Base-by-base conservation (phyloP, 2,888 invertebrate species). In the Drosophila robusta region DNA sequence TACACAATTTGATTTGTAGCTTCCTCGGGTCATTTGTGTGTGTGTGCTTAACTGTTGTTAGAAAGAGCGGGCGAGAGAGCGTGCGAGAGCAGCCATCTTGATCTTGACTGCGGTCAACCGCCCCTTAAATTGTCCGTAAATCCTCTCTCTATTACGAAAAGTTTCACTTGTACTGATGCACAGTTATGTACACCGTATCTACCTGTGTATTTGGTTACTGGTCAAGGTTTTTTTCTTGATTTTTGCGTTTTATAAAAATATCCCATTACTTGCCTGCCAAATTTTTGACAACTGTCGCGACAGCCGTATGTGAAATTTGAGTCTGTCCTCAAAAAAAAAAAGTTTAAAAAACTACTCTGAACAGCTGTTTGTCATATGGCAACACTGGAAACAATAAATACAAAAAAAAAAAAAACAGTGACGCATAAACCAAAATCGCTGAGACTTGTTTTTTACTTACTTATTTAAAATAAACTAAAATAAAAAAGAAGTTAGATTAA, bases 301-400 rank as follows among this genome's bases (percentile, higher is more conserved):
- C 70, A 57, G 66, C 39, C 63, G 46, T 38, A 74, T 75, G 80
- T 82, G 83, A 85, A 83, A 83, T 64, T 72, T 58, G 82, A 83
- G 57, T 66, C 73, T 34, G 45, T 26, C n/a, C n/a, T 56, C 58
- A 70, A 60, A 41, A 44, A 36, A 47, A 14, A 46, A 9, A 42
- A 49, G n/a, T n/a, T n/a, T n/a, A n/a, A 41, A 41, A 36, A 38
- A 44, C 22, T 18, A 32, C 18, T 38, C 9, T 41, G 44, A n/a
- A 72, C 75, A 75, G 68, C 75, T 75, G 75, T 61, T 55, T 46
- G 44, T 22, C 45, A 52, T 16, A 16, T 52, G 45, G 26, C 36
- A 50, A 52, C 16, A 41, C 47, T 24, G 5, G 34, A n/a, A 12
- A 34, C 22, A 2, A 0, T 36, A 22, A 51, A 1, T 12, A 34